Evolutionary conservation across 2,113 vertebrate species (phyloP).

Genomic region (Hemibagrus wyckioides): DNA sequence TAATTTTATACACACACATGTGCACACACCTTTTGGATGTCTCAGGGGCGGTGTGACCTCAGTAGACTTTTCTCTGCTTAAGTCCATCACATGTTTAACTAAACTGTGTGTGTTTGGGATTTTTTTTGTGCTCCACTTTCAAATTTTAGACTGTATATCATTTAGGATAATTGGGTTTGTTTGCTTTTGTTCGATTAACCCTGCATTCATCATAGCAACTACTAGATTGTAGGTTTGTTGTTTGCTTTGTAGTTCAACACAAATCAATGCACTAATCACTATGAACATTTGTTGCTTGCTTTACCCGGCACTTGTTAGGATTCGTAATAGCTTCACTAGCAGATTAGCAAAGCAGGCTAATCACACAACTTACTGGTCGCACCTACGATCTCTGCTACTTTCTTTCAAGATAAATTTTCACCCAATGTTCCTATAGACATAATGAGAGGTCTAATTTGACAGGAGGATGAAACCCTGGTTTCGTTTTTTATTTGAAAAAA

Average conservation of each 20-base stretch:
- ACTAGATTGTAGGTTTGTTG: not conserved
- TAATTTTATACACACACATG: not conserved
- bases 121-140: not conserved
- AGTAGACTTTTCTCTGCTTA: conserved; percentile 39
- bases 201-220: not conserved
- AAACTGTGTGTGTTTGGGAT: not conserved
- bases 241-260: not conserved
- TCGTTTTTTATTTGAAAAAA: not conserved
- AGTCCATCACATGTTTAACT: not conserved
- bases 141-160: not conserved
- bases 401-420: not conserved
- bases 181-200: not conserved
- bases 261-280: not conserved
- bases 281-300: not conserved
- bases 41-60: conserved; percentile 49
- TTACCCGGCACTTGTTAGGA: not conserved
- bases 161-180: not conserved
- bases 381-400: not conserved
- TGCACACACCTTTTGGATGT: conserved; percentile 5
- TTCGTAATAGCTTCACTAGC: not conserved
- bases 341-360: not conserved
- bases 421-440: not conserved
- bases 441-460: not conserved
- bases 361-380: not conserved
- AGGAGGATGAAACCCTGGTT: not conserved